Evolutionary conservation across 2,113 vertebrate species (phyloP), one percentile per base, ranked within the genome.

Genomic region (Microtus ochrogaster): DNA sequence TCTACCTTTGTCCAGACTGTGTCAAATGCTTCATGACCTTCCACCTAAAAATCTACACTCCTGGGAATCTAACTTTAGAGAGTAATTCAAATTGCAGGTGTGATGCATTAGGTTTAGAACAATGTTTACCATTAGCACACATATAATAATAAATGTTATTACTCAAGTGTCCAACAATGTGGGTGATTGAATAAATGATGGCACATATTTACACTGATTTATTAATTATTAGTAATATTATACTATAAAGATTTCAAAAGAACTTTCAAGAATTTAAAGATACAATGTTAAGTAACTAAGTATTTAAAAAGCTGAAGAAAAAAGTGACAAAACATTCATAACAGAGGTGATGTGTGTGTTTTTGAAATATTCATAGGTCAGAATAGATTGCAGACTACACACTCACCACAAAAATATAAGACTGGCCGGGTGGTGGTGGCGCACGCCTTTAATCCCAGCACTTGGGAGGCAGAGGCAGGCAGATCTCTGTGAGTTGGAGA

Each of bases 271-370:
- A 5, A 55, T 85, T 72, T 78, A 63, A 52, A 61, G 41, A 77
- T 55, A 28, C 52, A 55, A 8, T 90, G 1, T 90, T 63, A 66
- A 90, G 17, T 70, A 10, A 89, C 83, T 74, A 95, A 91, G 41
- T 85, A 85, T 55, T 89, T 41, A 33, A 58, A 87, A 81, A 86
- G 41, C 52, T 76, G 16, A 94, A 94, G 63, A 55, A 93, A 92
- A 85, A 55, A 74, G 52, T 74, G 21, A 28, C 21, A 91, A 88
- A 61, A 26, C 36, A 85, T 49, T 90, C 84, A 65, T 28, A 84
- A 26, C 3, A 78, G 44, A 74, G n/a, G 4, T 17, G 58, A 41
- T 47, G 65, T 92, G 47, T 79, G 0, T 79, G n/a, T 76, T 76
- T 90, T 36, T 36, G 13, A 66, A 66, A 8, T 78, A 66, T 61